Evolutionary conservation across 2,113 vertebrate genomes (phyloP).

Genomic region (Sinocyclocheilus grahami): DNA sequence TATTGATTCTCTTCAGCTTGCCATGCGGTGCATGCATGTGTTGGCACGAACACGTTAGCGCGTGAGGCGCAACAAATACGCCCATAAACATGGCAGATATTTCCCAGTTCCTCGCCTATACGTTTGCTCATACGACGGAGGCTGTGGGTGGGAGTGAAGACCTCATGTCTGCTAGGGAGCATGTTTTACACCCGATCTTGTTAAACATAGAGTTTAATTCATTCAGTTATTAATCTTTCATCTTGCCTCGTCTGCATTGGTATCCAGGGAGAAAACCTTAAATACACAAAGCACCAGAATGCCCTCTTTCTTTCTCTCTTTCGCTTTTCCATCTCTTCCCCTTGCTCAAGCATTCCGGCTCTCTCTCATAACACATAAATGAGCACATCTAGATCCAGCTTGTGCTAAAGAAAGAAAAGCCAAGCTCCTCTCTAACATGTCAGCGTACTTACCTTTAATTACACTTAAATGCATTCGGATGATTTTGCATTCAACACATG

Average conservation of each 20-base stretch:
- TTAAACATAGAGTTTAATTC: conserved; percentile 66
- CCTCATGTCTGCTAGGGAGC: conserved; percentile 54
- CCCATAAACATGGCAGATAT: conserved; percentile 34
- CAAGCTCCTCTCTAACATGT: conserved; percentile 42
- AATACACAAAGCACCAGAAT: conserved; percentile 71
- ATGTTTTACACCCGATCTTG: conserved; percentile 65
- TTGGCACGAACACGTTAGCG: conserved; percentile 17
- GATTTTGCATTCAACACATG: conserved; percentile 36
- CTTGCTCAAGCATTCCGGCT: conserved; percentile 17
- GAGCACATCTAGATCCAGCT: conserved; percentile 33
- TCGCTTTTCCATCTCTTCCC: conserved; percentile 45
- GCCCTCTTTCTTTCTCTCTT: conserved; percentile 57
- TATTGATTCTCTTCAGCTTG: conserved; percentile 72
- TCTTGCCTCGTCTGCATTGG: conserved; percentile 70
- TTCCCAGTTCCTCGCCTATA: conserved; percentile 21
- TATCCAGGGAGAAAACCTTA: conserved; percentile 70
- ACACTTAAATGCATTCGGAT: conserved; percentile 52
- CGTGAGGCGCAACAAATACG: conserved; percentile 46
- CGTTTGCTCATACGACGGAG: background rate
- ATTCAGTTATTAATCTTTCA: conserved; percentile 74
- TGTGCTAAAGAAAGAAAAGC: conserved; percentile 27
- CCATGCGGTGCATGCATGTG: conserved; percentile 45
- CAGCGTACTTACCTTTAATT: conserved; percentile 48
- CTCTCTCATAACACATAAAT: conserved; percentile 32
- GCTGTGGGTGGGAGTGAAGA: conserved; percentile 24